A percentile compares a stretch with the other conserved stretches of the same genome.
These are phyloP conservation scores for Tinamus guttatus DNA, from an alignment of 2,113 vertebrate genomes.

Conservation along the genomic window DNA sequence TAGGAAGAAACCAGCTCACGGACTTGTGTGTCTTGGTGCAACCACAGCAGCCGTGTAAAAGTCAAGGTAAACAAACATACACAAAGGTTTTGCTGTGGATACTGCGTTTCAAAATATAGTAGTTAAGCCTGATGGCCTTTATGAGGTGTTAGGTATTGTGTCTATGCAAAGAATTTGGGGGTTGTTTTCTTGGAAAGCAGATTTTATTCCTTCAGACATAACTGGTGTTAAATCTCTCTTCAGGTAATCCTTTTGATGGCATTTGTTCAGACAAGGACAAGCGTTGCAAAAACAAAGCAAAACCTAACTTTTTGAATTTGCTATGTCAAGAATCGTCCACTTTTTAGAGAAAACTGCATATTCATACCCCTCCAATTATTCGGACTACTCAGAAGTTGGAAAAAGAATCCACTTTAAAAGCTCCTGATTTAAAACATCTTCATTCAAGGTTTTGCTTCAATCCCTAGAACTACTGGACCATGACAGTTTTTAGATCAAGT, in stretches of 20 bases:
- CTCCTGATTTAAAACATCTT: background rate
- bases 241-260: rapidly evolving
- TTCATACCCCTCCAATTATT: background rate
- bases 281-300: background rate
- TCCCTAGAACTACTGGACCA: too few species aligned
- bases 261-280: background rate
- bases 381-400: background rate
- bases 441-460: too few species aligned
- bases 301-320: background rate
- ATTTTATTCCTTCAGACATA: background rate
- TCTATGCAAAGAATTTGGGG: background rate
- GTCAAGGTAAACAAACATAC: background rate
- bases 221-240: background rate
- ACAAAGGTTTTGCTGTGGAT: background rate
- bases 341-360: background rate
- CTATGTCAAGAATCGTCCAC: background rate
- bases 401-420: background rate
- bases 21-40: background rate
- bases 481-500: too few species aligned
- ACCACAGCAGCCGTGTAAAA: background rate
- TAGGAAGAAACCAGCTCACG: background rate
- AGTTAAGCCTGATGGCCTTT: background rate
- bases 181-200: background rate
- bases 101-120: background rate
- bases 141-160: rapidly evolving